Base-by-base conservation (phyloP, 2,888 invertebrate species). In the Tetanocera ferruginea region DNA sequence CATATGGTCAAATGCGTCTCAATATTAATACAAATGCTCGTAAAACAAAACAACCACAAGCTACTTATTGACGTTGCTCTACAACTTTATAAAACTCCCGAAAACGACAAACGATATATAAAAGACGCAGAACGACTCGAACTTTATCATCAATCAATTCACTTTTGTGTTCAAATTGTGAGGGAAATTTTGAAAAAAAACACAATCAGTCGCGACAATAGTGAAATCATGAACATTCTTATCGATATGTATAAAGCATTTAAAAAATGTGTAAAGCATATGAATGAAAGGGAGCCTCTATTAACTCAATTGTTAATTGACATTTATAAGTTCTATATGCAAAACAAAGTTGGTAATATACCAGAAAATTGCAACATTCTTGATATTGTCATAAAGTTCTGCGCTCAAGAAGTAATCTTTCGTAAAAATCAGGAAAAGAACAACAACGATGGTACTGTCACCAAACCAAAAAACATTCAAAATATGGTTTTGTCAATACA, bases 1-100 rank as follows among this genome's bases (percentile, higher is more conserved):
- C 98, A 98, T 87, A 95, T 98, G 94, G 95, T 94, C 81, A 93
- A 96, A 78, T 95, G 96, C 81, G 93, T 97, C 2, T 92, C 94
- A 28, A 92, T 98, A 49, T 91, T 97, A 6, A 92, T 97, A 90
- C 95, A 96, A 88, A 93, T 97, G 79, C 90, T 97, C 57, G 92
- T 94, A 83, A 94, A 94, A 85, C 93, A 94, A 51, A 94, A 94
- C 77, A 97, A 98, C 87, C 94, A 95, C 84, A 93, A 93, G 86
- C 93, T 94, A 81, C 90, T 98, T 67, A 91, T 96, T 74, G 95
- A 96, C 83, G 90, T 98, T 34, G 95, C 95, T 80, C 90, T 95
- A 78, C 95, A 96, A 83, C 91, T 98, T 66, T 93, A 93, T 83
- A 93, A 94, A 84, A 93, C 92, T 75, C 98, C 98, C 0, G 98